Evolutionary conservation across 2,797 vertebrate species (phyloP).

Genomic region (Phylloscopus collybita): DNA sequence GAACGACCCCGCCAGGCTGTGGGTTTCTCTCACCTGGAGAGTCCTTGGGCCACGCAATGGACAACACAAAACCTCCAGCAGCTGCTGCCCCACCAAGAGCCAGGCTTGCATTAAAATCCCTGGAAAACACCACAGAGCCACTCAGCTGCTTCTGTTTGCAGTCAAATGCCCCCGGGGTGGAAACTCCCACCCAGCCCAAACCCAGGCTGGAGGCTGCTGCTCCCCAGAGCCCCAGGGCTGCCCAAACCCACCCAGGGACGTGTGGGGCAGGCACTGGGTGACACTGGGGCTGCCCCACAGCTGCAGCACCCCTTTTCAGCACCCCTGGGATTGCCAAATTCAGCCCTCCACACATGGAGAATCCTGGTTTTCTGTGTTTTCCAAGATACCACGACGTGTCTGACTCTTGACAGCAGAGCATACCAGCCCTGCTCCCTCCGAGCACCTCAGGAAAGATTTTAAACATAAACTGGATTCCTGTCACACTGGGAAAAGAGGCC

Average conservation of each 20-base stretch:
- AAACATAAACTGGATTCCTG: neutral
- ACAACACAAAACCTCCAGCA: neutral
- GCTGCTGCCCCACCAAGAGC: neutral
- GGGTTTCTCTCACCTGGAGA: neutral
- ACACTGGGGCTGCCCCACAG: neutral
- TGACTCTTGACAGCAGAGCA: too few relatives aligned
- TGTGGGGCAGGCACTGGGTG: neutral
- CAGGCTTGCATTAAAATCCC: neutral
- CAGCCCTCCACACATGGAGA: accelerated
- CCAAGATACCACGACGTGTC: neutral
- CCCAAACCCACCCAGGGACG: neutral
- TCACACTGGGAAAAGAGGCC: neutral
- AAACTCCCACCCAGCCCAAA: neutral
- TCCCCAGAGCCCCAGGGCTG: neutral
- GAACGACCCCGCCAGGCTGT: neutral
- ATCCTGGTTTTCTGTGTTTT: accelerated
- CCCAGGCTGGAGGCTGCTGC: neutral
- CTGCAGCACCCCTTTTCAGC: neutral
- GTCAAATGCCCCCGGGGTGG: neutral
- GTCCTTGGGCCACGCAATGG: neutral
- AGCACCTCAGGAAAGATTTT: neutral
- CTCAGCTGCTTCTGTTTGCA: neutral
- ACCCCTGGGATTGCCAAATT: neutral
- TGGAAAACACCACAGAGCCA: accelerated
- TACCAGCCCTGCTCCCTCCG: neutral